A percentile compares a stretch with the other conserved stretches of the same genome.
phyloP scores from a whole-genome alignment of 2,888 invertebrate species.

The Sinopyrophorus schimmeli region DNA sequence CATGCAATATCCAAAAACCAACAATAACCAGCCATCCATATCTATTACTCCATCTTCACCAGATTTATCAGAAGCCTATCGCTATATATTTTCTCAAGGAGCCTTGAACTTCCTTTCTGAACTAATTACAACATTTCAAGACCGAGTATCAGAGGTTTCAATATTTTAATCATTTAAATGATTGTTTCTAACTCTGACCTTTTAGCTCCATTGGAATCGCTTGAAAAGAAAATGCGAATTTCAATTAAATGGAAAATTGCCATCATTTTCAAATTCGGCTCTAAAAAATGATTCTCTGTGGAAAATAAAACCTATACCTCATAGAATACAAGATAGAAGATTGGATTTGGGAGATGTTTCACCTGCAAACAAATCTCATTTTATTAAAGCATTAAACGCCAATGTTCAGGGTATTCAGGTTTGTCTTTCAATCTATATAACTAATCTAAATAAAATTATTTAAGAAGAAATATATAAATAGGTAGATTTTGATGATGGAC shows the following conservation, averaged over 20 bases:
- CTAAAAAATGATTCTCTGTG: slow-evolving; percentile 58
- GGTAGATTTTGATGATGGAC: slow-evolving; percentile 72
- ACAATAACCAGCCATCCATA: background rate
- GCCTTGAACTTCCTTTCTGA: slow-evolving; percentile 62
- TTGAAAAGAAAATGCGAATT: slow-evolving; percentile 51
- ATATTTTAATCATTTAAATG: background rate
- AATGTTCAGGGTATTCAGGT: slow-evolving; percentile 66
- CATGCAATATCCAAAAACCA: too few species aligned
- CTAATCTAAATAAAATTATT: background rate
- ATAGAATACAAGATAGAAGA: slow-evolving; percentile 61
- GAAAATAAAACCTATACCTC: slow-evolving; percentile 63
- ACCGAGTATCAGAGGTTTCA: slow-evolving; percentile 57
- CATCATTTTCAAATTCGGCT: slow-evolving; percentile 55
- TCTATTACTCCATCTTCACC: slow-evolving; percentile 50
- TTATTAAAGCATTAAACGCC: slow-evolving; percentile 59
- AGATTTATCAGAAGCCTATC: slow-evolving; percentile 60
- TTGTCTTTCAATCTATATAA: background rate
- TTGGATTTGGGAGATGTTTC: slow-evolving; percentile 69
- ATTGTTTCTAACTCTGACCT: slow-evolving; percentile 3
- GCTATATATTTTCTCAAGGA: slow-evolving; percentile 60
- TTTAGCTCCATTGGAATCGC: slow-evolving; percentile 47
- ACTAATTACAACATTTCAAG: slow-evolving; percentile 59
- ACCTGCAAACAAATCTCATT: slow-evolving; percentile 63
- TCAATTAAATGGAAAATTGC: slow-evolving; percentile 46
- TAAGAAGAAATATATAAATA: slow-evolving; percentile 28